A percentile compares a stretch with the other conserved stretches of the same genome.
phyloP scores from a whole-genome alignment of 2,888 invertebrate genomes.

The Lepidonotus clava region DNA sequence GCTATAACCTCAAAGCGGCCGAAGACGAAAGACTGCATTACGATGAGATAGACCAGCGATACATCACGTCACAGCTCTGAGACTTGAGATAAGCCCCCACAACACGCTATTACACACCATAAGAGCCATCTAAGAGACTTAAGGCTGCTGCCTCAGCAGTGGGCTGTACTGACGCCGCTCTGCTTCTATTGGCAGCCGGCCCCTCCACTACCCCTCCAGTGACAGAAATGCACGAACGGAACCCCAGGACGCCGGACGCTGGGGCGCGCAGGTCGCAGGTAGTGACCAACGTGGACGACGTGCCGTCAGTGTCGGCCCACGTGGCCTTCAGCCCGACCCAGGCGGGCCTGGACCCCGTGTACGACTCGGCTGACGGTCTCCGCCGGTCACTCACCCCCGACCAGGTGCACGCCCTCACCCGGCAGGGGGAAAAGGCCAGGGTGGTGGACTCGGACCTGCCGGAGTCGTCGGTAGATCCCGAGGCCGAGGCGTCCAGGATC shows the following conservation, averaged over 20 bases:
- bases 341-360: not conserved
- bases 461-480: conserved; percentile 15
- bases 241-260: not conserved
- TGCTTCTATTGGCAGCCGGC: not conserved
- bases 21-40: not conserved
- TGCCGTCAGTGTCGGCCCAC: not conserved
- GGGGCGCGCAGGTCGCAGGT: not conserved
- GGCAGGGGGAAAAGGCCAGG: conserved; percentile 5
- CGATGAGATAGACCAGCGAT: not conserved
- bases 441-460: not conserved
- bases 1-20: conserved; percentile 1
- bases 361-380: not conserved
- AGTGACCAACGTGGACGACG: conserved; percentile 10
- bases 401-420: not conserved
- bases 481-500: too few species aligned
- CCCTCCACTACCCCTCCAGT: not conserved
- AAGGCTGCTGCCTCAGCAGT: not conserved
- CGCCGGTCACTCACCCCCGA: not conserved
- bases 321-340: not conserved
- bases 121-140: not conserved
- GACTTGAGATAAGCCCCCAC: too few species aligned
- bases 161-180: not conserved
- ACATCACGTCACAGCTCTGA: not conserved
- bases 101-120: too few species aligned
- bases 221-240: not conserved